phyloP scores from a whole-genome alignment of 2,888 invertebrate genomes.

The Noctua pronuba region DNA sequence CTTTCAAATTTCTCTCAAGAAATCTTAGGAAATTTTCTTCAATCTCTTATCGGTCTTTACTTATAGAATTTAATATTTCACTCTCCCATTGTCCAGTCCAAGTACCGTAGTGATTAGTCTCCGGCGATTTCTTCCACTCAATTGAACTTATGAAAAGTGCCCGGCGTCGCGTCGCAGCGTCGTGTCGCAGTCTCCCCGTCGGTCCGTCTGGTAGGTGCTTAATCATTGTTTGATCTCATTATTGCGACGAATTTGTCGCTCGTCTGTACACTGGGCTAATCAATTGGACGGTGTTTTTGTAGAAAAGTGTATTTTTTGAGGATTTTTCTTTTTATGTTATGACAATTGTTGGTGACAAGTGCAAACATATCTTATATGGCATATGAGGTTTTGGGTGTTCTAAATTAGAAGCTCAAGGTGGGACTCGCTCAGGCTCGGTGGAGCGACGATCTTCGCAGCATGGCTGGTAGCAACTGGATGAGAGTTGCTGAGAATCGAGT shows the following conservation, averaged over 20 bases:
- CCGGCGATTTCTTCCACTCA: conserved; percentile 86
- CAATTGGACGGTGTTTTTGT: conserved; percentile 30
- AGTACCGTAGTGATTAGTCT: conserved; percentile 85
- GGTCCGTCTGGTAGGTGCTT: conserved; percentile 67
- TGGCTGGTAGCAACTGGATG: neutral
- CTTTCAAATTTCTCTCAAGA: neutral
- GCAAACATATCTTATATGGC: neutral
- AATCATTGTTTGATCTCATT: conserved; percentile 88
- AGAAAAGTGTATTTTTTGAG: neutral
- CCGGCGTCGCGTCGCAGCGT: conserved; percentile 62
- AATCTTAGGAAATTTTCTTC: neutral
- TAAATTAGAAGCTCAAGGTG: neutral
- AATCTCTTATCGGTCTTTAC: neutral
- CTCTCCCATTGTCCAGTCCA: conserved; percentile 67
- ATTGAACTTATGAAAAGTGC: conserved; percentile 88
- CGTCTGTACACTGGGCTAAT: conserved; percentile 34
- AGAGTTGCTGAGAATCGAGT: neutral
- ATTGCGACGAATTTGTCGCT: conserved; percentile 71
- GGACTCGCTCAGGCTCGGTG: neutral
- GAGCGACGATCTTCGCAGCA: neutral
- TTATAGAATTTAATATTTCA: conserved; percentile 48
- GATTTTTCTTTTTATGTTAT: neutral
- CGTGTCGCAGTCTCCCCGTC: conserved; percentile 57
- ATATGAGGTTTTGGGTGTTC: neutral
- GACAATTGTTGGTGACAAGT: neutral